Conservation (phyloP, 2,888 invertebrate species). For the Buathra laborator region DNA sequence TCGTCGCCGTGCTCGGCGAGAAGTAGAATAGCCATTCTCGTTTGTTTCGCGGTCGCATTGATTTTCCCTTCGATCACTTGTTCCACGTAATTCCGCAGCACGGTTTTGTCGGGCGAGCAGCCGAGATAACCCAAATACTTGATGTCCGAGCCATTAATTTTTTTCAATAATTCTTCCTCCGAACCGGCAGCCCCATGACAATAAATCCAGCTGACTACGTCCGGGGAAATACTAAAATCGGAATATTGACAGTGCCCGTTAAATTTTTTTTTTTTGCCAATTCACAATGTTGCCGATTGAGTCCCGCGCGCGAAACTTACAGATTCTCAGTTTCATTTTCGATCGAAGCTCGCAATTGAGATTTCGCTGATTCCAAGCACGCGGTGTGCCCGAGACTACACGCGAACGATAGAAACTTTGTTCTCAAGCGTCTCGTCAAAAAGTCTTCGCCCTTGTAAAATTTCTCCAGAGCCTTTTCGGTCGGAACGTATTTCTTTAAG, state of each 20-base stretch:
- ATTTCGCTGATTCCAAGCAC: conserved; percentile 81
- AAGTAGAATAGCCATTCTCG: conserved; percentile 55
- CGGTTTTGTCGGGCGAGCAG: conserved; percentile 84
- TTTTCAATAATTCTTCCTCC: conserved; percentile 62
- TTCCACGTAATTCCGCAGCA: conserved; percentile 76
- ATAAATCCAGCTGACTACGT: conserved; percentile 84
- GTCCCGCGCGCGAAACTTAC: conserved; percentile 54
- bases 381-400: conserved; percentile 82
- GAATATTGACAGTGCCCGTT: neutral
- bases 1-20: conserved; percentile 52
- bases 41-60: conserved; percentile 50
- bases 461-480: conserved; percentile 56
- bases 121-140: conserved; percentile 78
- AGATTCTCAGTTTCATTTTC: conserved; percentile 65
- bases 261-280: neutral
- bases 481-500: conserved; percentile 54
- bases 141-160: conserved; percentile 76
- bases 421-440: conserved; percentile 77
- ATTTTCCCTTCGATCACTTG: conserved; percentile 51
- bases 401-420: conserved; percentile 80
- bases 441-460: conserved; percentile 74
- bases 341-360: conserved; percentile 63
- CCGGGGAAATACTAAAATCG: conserved; percentile 84
- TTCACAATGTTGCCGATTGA: neutral
- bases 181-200: conserved; percentile 84